Conservation (phyloP, 2,797 vertebrate species). For the Myotis findleyi region DNA sequence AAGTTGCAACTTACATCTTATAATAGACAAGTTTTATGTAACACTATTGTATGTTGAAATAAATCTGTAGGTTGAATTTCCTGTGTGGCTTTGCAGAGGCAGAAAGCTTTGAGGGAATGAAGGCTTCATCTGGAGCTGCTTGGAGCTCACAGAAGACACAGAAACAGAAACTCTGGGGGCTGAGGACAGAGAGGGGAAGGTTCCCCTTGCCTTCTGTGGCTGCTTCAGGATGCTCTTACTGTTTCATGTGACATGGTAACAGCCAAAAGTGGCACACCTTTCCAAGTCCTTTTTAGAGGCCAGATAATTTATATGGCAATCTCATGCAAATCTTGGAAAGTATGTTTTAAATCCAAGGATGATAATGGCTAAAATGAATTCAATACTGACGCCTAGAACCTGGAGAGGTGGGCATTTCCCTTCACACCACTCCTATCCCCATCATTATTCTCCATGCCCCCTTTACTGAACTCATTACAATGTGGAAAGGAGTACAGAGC, state of each 20-base stretch:
- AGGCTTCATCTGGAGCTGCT: not conserved
- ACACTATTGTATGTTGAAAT: not conserved
- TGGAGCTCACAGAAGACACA: not conserved
- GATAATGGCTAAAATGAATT: too few relatives aligned
- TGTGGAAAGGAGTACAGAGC: too few relatives aligned
- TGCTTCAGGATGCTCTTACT: not conserved
- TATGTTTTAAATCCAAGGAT: fast-evolving
- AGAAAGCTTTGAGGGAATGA: not conserved
- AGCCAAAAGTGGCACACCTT: fast-evolving
- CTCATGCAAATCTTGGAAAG: not conserved
- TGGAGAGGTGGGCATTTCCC: too few relatives aligned
- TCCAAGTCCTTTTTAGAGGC: not conserved
- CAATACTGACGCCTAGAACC: fast-evolving
- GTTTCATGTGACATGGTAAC: fast-evolving
- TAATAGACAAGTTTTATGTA: not conserved
- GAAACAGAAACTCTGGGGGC: too few relatives aligned
- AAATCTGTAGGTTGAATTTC: not conserved
- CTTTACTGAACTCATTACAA: too few relatives aligned
- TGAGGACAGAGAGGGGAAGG: not conserved
- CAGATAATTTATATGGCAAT: too few relatives aligned
- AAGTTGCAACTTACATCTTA: not conserved
- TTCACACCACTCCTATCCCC: fast-evolving
- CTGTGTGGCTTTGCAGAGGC: not conserved
- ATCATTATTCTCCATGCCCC: fast-evolving
- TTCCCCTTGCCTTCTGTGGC: not conserved